Percentiles rank a stretch among this genome's conserved stretches.
phyloP scores from a whole-genome alignment of 2,797 vertebrate genomes.

The Luscinia megarhynchos region DNA sequence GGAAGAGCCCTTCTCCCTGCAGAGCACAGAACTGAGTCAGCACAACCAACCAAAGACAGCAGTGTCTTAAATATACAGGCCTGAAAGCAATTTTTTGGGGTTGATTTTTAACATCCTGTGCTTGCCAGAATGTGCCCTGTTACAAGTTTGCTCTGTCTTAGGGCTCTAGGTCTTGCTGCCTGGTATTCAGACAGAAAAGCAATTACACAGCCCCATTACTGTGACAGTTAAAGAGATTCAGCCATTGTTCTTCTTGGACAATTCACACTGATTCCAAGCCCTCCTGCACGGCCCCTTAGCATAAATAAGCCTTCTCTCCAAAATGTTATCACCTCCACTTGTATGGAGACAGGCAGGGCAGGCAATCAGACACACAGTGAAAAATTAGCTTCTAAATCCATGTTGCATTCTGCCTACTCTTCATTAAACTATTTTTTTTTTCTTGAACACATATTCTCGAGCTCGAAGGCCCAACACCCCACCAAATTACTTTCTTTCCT shows the following conservation, averaged over 20 bases:
- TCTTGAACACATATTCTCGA: background rate
- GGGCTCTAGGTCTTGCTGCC: background rate
- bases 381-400: constrained; percentile 19
- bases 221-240: constrained; percentile 2
- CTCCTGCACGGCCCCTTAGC: background rate
- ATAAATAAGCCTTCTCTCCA: constrained; percentile 32
- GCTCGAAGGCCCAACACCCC: background rate
- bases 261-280: constrained; percentile 12
- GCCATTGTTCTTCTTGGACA: constrained; percentile 33
- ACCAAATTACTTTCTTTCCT: background rate
- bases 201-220: constrained; percentile 22
- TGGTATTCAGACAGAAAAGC: constrained; percentile 19
- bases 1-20: constrained; percentile 1
- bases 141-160: background rate
- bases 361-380: constrained; percentile 11
- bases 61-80: background rate
- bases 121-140: background rate
- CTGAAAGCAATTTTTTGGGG: background rate
- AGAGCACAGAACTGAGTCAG: constrained; percentile 10
- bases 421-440: background rate
- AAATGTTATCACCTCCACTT: constrained; percentile 19
- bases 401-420: background rate
- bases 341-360: background rate
- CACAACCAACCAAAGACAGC: background rate
- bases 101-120: background rate